Evolutionary conservation across 2,888 invertebrate species (phyloP).

Genomic region (Heliconius cydno): DNA sequence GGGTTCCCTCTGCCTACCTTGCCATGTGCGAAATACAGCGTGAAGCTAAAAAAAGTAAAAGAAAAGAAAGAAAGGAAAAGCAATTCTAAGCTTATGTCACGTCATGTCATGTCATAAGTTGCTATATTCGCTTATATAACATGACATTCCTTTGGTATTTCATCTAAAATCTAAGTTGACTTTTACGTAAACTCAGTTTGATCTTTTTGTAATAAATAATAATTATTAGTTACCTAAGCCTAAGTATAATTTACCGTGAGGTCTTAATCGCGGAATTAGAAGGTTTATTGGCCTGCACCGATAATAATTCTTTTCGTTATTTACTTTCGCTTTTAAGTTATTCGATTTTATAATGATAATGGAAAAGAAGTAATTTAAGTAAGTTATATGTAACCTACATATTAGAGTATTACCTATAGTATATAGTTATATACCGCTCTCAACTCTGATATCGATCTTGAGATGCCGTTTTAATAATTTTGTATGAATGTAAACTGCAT

Average conservation of each 20-base stretch:
- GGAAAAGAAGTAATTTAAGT: no score
- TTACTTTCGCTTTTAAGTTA: constrained; percentile 1
- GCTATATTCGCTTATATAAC: constrained; percentile 8
- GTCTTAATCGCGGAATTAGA: constrained; percentile 10
- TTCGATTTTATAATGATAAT: neutral
- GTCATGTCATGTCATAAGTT: no score
- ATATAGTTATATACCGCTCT: no score
- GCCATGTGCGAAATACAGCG: no score
- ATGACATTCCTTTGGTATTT: constrained; percentile 17
- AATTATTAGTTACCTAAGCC: constrained; percentile 26
- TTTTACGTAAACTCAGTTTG: constrained; percentile 26
- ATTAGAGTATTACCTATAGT: no score
- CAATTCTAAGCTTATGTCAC: neutral
- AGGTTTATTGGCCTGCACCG: constrained; percentile 1
- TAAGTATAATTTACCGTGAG: constrained; percentile 18
- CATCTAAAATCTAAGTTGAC: constrained; percentile 30
- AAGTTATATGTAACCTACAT: no score
- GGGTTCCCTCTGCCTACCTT: neutral
- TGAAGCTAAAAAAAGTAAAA: neutral
- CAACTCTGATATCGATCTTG: no score
- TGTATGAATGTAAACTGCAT: no score
- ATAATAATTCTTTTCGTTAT: neutral
- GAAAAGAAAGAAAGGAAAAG: neutral
- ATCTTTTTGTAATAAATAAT: constrained; percentile 31
- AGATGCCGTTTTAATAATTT: no score